Percentiles rank a stretch among this genome's conserved stretches.
Evolutionary conservation across 2,797 vertebrate species (phyloP).

Genomic region (Melanogrammus aeglefinus): DNA sequence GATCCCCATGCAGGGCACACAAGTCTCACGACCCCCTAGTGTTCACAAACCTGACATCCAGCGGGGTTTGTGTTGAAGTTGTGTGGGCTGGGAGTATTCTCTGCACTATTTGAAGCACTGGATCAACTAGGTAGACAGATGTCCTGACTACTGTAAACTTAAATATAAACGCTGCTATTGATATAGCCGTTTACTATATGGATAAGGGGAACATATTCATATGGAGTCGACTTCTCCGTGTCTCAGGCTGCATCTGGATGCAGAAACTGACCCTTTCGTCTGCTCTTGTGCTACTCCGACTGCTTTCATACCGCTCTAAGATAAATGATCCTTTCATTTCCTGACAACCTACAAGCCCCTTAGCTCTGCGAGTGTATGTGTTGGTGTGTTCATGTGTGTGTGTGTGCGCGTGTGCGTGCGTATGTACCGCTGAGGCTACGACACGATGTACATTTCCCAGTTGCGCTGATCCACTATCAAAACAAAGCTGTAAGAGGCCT

Average conservation of each 20-base stretch:
- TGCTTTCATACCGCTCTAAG: slow-evolving; percentile 70
- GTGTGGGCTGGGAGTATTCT: neutral
- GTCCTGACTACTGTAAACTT: neutral
- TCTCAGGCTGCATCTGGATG: neutral
- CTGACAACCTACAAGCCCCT: slow-evolving; percentile 81
- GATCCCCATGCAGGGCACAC: neutral
- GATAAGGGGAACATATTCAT: neutral
- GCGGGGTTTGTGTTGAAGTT: neutral
- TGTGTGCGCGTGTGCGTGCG: slow-evolving; percentile 40
- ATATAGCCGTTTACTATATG: neutral
- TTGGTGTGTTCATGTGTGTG: slow-evolving; percentile 54
- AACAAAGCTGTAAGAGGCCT: slow-evolving; percentile 80
- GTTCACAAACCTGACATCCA: too few relatives aligned
- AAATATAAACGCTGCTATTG: too few relatives aligned
- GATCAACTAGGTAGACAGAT: neutral
- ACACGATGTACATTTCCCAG: slow-evolving; percentile 84
- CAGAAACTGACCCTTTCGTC: slow-evolving; percentile 51
- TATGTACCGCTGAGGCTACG: slow-evolving; percentile 60
- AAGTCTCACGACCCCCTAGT: neutral
- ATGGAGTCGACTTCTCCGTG: neutral
- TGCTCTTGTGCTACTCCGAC: slow-evolving; percentile 49
- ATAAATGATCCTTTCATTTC: slow-evolving; percentile 97
- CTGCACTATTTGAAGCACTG: neutral
- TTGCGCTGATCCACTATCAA: slow-evolving; percentile 84
- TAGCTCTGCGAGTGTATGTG: slow-evolving; percentile 72